phyloP scores from a whole-genome alignment of 2,797 vertebrate genomes.

The Sebastes variabilis region DNA sequence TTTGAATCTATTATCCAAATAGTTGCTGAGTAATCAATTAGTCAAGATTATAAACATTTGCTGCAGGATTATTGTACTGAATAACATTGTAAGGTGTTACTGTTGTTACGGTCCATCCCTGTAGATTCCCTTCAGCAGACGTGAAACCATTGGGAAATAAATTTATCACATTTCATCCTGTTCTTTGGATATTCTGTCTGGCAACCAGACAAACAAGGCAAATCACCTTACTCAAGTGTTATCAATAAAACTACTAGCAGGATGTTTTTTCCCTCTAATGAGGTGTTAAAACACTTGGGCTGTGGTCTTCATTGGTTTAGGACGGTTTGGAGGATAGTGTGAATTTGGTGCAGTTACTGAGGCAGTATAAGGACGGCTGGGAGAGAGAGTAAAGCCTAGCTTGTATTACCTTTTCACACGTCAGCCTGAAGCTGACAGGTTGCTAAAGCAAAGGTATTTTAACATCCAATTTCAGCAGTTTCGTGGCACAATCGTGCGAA shows the following conservation, averaged over 20 bases:
- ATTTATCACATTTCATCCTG: slow-evolving; percentile 29
- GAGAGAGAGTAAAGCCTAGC: slow-evolving; percentile 34
- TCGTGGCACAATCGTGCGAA: slow-evolving; percentile 58
- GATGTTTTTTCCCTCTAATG: slow-evolving; percentile 31
- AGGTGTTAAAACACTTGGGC: slow-evolving; percentile 47
- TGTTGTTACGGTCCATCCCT: background rate
- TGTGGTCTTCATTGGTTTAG: slow-evolving; percentile 1
- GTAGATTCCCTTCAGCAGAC: background rate
- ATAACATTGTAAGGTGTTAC: background rate
- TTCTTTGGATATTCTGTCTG: slow-evolving; percentile 14
- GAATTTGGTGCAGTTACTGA: slow-evolving; percentile 39
- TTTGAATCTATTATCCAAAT: background rate
- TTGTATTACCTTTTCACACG: slow-evolving; percentile 77
- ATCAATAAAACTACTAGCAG: slow-evolving; percentile 1
- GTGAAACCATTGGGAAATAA: slow-evolving; percentile 37
- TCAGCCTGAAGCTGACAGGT: slow-evolving; percentile 72
- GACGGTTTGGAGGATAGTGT: slow-evolving; percentile 43
- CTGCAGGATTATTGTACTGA: background rate
- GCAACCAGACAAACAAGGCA: background rate
- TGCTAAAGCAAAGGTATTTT: slow-evolving; percentile 75
- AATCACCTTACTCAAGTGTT: slow-evolving; percentile 1
- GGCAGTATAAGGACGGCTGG: background rate
- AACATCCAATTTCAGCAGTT: slow-evolving; percentile 76
- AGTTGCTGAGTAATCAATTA: background rate
- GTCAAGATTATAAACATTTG: background rate